Conservation (phyloP, 2,113 vertebrate species). For the Hyaena hyaena region DNA sequence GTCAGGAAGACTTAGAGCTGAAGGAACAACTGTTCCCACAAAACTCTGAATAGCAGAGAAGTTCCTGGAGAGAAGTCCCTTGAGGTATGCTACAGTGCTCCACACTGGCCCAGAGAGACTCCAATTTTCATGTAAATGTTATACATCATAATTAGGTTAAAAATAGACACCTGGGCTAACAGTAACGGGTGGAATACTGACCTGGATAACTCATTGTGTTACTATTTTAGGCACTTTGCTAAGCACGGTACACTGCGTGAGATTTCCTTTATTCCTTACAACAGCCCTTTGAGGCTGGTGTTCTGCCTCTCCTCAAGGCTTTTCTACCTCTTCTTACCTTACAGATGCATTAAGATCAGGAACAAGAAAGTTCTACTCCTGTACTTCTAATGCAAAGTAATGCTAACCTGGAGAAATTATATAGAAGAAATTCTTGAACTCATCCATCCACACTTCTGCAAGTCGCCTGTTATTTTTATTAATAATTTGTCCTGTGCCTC, state of each 20-base stretch:
- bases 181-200: not conserved
- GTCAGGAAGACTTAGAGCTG: not conserved
- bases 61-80: not conserved
- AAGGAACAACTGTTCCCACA: not conserved
- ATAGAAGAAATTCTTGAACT: conserved; percentile 99
- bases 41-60: not conserved
- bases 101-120: not conserved
- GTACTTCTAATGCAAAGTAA: conserved; percentile 49
- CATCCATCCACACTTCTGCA: conserved; percentile 99
- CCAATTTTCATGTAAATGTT: not conserved
- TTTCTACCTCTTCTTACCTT: not conserved
- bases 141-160: not conserved
- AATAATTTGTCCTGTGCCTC: conserved; percentile 98
- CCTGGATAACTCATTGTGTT: not conserved
- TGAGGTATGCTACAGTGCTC: not conserved
- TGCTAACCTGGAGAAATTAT: conserved; percentile 98
- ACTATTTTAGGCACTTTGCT: not conserved
- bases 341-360: conserved; percentile 28
- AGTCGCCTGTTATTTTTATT: conserved; percentile 99
- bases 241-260: not conserved
- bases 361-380: not conserved
- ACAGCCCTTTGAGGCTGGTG: not conserved
- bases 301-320: conserved; percentile 18
- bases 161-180: not conserved
- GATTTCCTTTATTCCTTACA: conserved; percentile 6